phyloP scores from a whole-genome alignment of 2,797 vertebrate species.

The Chrysocyon brachyurus region DNA sequence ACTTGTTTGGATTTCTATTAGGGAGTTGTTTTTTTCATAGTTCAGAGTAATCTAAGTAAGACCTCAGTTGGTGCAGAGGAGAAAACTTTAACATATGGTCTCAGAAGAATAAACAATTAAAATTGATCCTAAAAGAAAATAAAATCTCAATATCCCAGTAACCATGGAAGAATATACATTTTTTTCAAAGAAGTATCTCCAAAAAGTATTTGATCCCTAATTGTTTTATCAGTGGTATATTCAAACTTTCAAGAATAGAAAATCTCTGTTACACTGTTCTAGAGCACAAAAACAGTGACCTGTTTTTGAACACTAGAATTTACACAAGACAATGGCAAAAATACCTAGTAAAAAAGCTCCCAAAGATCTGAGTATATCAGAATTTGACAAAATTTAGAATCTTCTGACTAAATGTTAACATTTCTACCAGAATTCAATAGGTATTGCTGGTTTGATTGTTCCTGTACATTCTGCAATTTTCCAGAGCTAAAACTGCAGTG shows the following conservation, averaged over 20 bases:
- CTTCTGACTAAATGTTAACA: not conserved
- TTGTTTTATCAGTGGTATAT: not conserved
- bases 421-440: not conserved
- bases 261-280: not conserved
- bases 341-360: not conserved
- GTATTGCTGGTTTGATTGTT: not conserved
- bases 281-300: not conserved
- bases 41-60: not conserved
- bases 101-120: conserved; percentile 2
- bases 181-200: not conserved
- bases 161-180: not conserved
- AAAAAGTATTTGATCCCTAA: not conserved
- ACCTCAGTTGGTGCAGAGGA: not conserved
- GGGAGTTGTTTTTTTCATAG: not conserved
- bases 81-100: not conserved
- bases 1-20: not conserved
- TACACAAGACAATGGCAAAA: not conserved
- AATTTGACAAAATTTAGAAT: not conserved
- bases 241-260: not conserved
- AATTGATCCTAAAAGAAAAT: not conserved
- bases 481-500: not conserved
- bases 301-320: not conserved
- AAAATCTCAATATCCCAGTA: not conserved
- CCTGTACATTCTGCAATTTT: not conserved
- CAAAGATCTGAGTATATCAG: not conserved